Base-by-base conservation (phyloP, 1,140 invertebrate genomes). In the Drosophila sproati region DNA sequence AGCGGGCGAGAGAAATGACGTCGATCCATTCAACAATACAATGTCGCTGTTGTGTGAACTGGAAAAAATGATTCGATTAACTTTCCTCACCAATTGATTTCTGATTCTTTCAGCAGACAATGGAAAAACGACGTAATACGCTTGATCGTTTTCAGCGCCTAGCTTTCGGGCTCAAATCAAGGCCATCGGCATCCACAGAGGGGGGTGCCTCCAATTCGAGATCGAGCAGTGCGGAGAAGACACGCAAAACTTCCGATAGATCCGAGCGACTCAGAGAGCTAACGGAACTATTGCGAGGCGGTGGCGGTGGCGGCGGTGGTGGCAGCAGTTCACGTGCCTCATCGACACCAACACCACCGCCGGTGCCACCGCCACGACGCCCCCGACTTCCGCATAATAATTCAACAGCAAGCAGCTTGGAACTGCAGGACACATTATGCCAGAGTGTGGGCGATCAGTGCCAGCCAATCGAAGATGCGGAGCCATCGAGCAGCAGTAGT, bases 71-170 rank as follows among this genome's bases (percentile, higher is more conserved):
- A 70, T 67, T 77, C 34, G 52, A 67, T 62, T 63, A 73, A 57
- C 43, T 47, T 20, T 37, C 31, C 50, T 47, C 66, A 60, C 48
- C 10, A 43, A 43, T 62, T 73, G 45, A 79, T 57, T 55, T 69
- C 69, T 34, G 35, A 7, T 51, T 66, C 6, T 71, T 52, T 41
- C 35, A 76, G 82, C 61, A 80, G 47, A 78, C 74, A 89, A 92
- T 92, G 91, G 91, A 92, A 45, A 92, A 91, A 80, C 93, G 92
- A 71, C 93, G 93, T 83, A 94, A 94, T 93, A 95, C 95, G 90
- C 95, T 96, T 95, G 96, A 96, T 93, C 96, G 96, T 70, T 94
- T 96, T 92, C 95, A 96, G 87, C 96, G 95, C 92, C 95, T 96
- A 91, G 95, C 95, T 91, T 95, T 96, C 94, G 96, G 95, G 93